Conservation (phyloP, 2,797 vertebrate genomes). For the Sebastes kiyomatsui region DNA sequence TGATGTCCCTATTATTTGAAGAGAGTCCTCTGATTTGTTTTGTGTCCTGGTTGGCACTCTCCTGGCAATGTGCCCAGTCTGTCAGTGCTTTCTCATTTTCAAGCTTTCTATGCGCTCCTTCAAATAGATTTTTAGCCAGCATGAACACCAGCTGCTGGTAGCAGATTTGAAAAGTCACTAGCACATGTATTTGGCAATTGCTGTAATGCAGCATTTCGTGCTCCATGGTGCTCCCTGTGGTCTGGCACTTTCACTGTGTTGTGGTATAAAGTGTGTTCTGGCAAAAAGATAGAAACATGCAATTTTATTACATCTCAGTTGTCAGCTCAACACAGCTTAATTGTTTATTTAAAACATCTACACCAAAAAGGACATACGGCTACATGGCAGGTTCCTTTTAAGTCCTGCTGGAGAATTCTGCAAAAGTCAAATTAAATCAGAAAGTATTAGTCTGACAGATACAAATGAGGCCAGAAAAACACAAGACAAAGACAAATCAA, state of each 20-base stretch:
- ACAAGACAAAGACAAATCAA: slow-evolving; percentile 29
- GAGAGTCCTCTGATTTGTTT: neutral
- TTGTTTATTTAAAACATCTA: neutral
- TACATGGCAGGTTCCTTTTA: neutral
- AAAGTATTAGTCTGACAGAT: neutral
- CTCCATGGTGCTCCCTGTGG: neutral
- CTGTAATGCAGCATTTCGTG: neutral
- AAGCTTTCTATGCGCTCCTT: neutral
- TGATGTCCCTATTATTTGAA: neutral
- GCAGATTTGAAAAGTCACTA: neutral
- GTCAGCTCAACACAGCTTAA: neutral
- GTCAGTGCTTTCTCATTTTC: neutral
- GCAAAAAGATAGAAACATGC: neutral
- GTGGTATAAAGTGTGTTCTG: neutral
- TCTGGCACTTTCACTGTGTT: neutral
- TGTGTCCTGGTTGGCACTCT: neutral
- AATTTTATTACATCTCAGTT: neutral
- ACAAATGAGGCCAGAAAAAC: neutral
- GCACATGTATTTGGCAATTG: neutral
- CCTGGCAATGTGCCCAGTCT: neutral
- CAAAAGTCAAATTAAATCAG: neutral
- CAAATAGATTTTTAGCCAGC: neutral
- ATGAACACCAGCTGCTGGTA: neutral
- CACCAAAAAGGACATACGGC: neutral
- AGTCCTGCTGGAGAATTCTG: neutral